Conservation (phyloP, 2,797 vertebrate genomes). For the Synaphobranchus kaupii region DNA sequence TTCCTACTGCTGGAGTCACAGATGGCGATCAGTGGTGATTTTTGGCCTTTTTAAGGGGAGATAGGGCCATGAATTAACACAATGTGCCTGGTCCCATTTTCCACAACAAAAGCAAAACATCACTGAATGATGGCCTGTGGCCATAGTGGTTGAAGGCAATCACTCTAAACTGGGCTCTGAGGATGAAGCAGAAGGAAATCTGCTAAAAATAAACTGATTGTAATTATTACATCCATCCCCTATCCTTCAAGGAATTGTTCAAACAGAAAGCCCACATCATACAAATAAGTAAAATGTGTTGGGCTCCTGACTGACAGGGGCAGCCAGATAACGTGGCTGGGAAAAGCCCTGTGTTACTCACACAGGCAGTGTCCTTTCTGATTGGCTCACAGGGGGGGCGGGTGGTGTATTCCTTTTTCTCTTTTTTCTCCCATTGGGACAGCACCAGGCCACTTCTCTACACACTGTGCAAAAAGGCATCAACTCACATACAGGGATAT, state of each 20-base stretch:
- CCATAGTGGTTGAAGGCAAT: neutral
- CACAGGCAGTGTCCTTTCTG: neutral
- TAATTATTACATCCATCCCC: neutral
- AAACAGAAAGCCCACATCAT: neutral
- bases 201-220: neutral
- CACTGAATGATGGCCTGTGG: neutral
- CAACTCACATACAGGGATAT: neutral
- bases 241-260: neutral
- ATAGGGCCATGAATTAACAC: neutral
- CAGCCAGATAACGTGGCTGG: neutral
- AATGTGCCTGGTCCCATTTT: neutral
- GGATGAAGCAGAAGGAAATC: neutral
- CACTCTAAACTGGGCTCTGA: neutral
- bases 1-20: neutral
- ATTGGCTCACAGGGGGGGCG: neutral
- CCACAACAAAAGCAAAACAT: neutral
- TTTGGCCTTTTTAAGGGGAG: neutral
- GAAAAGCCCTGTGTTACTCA: neutral
- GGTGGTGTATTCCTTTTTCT: neutral
- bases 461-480: neutral
- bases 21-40: neutral
- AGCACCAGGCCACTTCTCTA: neutral
- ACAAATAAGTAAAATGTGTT: neutral
- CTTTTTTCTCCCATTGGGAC: neutral
- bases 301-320: neutral